Conservation (phyloP, 1,140 invertebrate species). For the Lordiphosa collinella region DNA sequence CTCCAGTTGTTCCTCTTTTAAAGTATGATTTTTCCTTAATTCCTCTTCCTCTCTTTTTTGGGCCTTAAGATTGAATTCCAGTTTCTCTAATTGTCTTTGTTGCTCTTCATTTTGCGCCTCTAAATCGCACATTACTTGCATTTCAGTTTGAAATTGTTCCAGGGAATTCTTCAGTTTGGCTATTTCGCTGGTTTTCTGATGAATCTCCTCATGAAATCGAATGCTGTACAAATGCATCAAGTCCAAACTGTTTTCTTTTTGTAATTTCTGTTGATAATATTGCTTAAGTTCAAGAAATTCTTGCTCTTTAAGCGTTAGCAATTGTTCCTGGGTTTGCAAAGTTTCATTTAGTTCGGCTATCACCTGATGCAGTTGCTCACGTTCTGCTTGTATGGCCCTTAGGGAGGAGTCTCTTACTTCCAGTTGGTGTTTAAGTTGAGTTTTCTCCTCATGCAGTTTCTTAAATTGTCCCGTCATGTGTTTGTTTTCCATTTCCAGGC, state of each 20-base stretch:
- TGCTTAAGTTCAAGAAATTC: constrained; percentile 62
- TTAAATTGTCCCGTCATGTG: constrained; percentile 59
- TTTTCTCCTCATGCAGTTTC: constrained; percentile 52
- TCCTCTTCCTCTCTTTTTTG: constrained; percentile 46
- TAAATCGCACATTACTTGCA: constrained; percentile 51
- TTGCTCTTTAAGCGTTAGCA: constrained; percentile 52
- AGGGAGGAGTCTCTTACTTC: constrained; percentile 34
- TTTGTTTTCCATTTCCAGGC: constrained; percentile 68
- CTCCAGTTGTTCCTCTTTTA: constrained; percentile 53
- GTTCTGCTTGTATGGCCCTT: constrained; percentile 36
- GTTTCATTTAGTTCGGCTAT: constrained; percentile 56
- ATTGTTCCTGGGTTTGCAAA: constrained; percentile 45
- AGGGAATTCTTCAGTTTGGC: constrained; percentile 48
- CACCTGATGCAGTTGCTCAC: constrained; percentile 51
- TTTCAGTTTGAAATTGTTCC: constrained; percentile 45
- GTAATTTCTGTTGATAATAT: constrained; percentile 60
- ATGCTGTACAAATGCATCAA: constrained; percentile 60
- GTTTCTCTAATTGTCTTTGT: constrained; percentile 56
- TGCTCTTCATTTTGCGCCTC: constrained; percentile 59
- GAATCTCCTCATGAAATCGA: constrained; percentile 60
- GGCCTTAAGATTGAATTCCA: constrained; percentile 51
- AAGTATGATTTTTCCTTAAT: constrained; percentile 21
- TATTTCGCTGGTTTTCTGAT: constrained; percentile 62
- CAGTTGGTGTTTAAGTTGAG: constrained; percentile 44
- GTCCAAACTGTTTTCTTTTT: constrained; percentile 48